These are phyloP conservation scores for Cydia amplana DNA, from an alignment of 1,140 invertebrate species.

Conservation along the genomic window DNA sequence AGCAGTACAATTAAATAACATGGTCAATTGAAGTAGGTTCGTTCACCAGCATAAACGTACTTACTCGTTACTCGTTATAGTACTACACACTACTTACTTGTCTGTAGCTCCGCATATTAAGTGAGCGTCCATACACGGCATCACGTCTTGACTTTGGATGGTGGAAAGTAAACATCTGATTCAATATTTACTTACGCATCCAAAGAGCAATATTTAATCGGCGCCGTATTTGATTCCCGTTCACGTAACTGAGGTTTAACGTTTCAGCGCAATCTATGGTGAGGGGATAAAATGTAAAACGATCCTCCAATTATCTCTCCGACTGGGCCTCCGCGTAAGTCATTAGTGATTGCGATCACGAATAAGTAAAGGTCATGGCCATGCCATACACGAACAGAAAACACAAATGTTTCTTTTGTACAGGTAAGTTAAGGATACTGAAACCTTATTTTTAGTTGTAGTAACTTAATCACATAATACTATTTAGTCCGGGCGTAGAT, in stretches of 20 bases:
- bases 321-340: neutral
- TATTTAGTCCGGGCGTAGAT: no score
- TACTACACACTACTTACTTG: neutral
- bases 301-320: conserved; percentile 12
- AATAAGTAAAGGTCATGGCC: no score
- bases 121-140: neutral
- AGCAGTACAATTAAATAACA: no score
- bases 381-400: no score
- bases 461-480: no score
- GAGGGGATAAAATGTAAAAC: conserved; percentile 24
- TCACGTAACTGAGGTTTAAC: conserved; percentile 6
- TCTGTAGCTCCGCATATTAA: neutral
- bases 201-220: neutral
- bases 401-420: no score
- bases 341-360: neutral
- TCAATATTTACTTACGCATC: conserved; percentile 9
- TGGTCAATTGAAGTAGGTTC: no score
- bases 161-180: neutral
- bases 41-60: no score
- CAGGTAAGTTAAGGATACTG: no score
- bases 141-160: neutral
- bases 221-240: neutral
- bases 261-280: conserved; percentile 18
- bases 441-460: no score
- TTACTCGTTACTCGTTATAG: no score